Conservation (phyloP, 2,113 vertebrate species). For the Hiodon tergisus region DNA sequence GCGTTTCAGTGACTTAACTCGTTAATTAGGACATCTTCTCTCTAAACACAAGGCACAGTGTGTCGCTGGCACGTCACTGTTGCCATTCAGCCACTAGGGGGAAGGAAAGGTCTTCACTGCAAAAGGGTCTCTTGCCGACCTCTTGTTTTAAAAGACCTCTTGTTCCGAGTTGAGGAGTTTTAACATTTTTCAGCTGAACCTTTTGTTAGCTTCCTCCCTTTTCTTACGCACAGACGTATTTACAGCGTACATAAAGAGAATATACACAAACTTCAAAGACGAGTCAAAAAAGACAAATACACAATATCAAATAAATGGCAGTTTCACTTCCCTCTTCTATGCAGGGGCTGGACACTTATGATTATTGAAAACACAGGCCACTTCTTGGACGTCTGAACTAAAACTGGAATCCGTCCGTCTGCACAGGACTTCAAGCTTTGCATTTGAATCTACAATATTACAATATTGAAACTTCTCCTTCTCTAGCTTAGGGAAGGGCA, state of each 20-base stretch:
- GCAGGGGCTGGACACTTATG: background rate
- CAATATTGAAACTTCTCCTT: background rate
- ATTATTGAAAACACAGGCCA: background rate
- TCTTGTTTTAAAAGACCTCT: background rate
- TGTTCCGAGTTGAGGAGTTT: background rate
- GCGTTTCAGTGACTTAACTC: background rate
- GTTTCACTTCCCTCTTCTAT: conserved; percentile 14
- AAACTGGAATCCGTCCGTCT: conserved; percentile 7
- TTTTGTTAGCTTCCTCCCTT: conserved; percentile 16
- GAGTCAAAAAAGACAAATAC: conserved; percentile 10
- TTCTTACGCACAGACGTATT: conserved; percentile 8
- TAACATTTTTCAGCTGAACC: background rate
- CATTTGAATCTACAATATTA: background rate
- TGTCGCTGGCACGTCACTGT: background rate
- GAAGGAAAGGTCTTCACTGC: background rate
- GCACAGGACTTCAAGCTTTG: conserved; percentile 7
- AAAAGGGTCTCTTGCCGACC: background rate
- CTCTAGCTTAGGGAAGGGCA: background rate
- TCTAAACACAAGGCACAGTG: conserved; percentile 21
- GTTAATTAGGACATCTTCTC: background rate
- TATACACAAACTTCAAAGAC: conserved; percentile 9
- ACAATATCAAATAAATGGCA: conserved; percentile 24
- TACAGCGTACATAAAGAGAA: conserved; percentile 12
- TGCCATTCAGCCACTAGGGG: background rate
- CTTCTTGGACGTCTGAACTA: background rate